Evolutionary conservation across 2,113 vertebrate genomes (phyloP), one percentile per base, ranked within the genome.

Genomic region (Illadopsis cleaveri): DNA sequence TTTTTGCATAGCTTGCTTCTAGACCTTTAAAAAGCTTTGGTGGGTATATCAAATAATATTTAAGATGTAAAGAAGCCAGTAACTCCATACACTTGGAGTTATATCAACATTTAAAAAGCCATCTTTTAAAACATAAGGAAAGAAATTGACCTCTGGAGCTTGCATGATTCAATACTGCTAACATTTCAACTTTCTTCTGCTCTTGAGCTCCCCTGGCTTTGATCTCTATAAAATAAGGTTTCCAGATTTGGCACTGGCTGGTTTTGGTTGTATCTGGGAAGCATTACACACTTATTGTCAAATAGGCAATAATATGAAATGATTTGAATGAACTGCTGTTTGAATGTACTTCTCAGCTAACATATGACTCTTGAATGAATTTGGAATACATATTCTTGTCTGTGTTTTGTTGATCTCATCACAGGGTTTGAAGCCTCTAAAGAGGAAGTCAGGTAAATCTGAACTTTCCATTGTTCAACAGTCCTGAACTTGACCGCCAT

Each of bases 1-100:
- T 33, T 79, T 73, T 87, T 64, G 35, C 53, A 28, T 50, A 53
- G 38, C n/a, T 76, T 2, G 1, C 78, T 94, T 87, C 28, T 89
- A 73, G 58, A 48, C 12, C 37, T 93, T 72, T 86, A 72, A 91
- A 94, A 92, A 73, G 22, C 19, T 61, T 61, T 65, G 21, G 23
- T 86, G 58, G 35, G 12, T 86, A 27, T 25, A 51, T 80, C 37
- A 93, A 86, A 70, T 57, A 28, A 31, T 37, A 42, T 22, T 50
- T n/a, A 69, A 61, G 38, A 69, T 88, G 38, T 77, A 72, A 89
- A 80, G 50, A 86, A 90, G 44, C 13, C 70, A 76, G 45, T 37
- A 71, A 58, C 60, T 93, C 81, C 60, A 84, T 65, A 47, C 42
- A 50, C 27, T 50, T 82, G 33, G 64, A 77, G 13, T 73, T 86